A percentile compares a stretch with the other conserved stretches of the same genome.
Evolutionary conservation across 2,888 invertebrate genomes (phyloP).

Genomic region (Mactromeris polynyma): DNA sequence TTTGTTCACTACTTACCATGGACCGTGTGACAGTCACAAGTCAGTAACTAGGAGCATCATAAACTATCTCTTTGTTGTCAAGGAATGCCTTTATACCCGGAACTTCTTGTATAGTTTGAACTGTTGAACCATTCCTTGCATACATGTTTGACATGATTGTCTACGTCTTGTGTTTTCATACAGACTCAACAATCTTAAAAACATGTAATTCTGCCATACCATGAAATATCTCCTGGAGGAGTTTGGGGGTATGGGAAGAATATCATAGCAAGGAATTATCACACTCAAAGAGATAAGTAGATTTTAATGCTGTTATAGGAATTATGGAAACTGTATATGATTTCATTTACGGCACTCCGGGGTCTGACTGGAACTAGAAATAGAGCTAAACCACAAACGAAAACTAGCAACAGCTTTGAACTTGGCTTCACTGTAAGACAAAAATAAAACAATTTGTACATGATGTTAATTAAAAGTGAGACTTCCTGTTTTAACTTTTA

Average conservation of each 20-base stretch:
- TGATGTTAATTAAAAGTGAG: no score
- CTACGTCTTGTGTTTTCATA: not conserved
- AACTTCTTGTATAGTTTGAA: not conserved
- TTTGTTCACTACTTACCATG: no score
- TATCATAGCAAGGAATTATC: slow-evolving; percentile 3
- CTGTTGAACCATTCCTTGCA: not conserved
- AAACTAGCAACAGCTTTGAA: no score
- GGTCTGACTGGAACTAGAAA: not conserved
- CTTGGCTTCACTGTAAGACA: no score
- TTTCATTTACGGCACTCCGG: not conserved
- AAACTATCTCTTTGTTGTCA: not conserved
- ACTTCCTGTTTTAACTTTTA: no score
- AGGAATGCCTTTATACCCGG: not conserved
- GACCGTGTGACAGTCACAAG: not conserved
- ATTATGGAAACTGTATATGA: not conserved
- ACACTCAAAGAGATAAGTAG: slow-evolving; percentile 5
- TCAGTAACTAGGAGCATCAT: no score
- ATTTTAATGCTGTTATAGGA: not conserved
- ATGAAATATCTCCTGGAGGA: not conserved
- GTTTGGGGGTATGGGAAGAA: not conserved
- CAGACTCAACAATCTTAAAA: not conserved
- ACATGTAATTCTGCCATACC: not conserved
- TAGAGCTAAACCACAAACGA: not conserved
- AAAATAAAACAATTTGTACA: no score
- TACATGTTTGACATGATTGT: not conserved